Evolutionary conservation across 2,888 invertebrate species (phyloP), one percentile per base, ranked within the genome.

Genomic region (Pachliopta kotzebuea): DNA sequence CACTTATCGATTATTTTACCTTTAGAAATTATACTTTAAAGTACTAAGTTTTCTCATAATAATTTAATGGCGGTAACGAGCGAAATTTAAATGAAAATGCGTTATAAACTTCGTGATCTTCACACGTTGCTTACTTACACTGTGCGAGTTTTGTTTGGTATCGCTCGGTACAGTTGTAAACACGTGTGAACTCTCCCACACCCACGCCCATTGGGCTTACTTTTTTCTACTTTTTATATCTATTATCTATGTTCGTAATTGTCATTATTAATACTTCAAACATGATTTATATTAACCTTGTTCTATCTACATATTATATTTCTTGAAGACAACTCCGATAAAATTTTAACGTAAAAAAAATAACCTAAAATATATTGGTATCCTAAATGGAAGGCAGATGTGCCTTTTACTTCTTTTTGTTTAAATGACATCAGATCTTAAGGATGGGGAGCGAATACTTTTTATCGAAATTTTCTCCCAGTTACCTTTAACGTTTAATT

Each of bases 181-280:
- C 88, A 90, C 88, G 89, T 92, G 92, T 90, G 92, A 92, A 91
- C 84, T 77, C 91, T 92, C 92, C 84, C 91, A 92, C 87, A 89
- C 91, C 90, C 91, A 91, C 90, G 90, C 80, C 80, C 74, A 73
- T 72, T 74, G 75, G 72, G 73, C 71, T 73, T 69, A 77, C 69
- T 70, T 82, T 52, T 84, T 86, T 87, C 73, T 84, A 72, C 79
- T 78, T 85, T 90, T 74, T 64, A 66, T 74, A 70, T 69, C 70
- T 52, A 69, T 62, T 65, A 66, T 60, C 59, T 62, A 55, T 56
- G 54, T 26, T 62, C 55, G 56, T 66, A 62, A 66, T 66, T 66
- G 52, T 59, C 53, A 54, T 55, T 37, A 55, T 59, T 59, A 60
- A 64, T 60, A 45, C 52, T 23, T 18, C 4, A 26, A 20, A 59